Evolutionary conservation across 1,140 invertebrate genomes (phyloP).

Genomic region (Drosophila cardini): DNA sequence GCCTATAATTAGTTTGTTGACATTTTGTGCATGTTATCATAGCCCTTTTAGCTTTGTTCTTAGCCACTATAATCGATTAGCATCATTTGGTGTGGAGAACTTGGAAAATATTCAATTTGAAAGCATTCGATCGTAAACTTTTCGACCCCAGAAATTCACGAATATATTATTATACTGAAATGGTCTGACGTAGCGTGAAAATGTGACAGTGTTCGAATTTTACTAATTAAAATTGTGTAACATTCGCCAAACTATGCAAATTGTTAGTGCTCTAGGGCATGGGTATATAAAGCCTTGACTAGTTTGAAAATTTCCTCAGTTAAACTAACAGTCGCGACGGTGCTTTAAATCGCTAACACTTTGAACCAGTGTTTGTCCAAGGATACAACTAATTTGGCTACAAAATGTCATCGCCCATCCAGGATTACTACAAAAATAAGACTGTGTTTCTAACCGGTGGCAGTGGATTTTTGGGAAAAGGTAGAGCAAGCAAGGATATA

Average conservation of each 20-base stretch:
- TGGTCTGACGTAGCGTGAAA: too few species aligned
- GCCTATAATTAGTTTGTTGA: too few species aligned
- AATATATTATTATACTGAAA: too few species aligned
- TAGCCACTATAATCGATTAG: neutral
- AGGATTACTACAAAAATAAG: constrained; percentile 87
- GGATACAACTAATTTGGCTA: neutral
- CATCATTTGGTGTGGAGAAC: neutral
- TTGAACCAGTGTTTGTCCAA: neutral
- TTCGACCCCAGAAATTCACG: neutral
- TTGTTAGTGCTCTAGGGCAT: too few species aligned
- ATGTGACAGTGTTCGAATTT: too few species aligned
- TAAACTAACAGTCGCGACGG: constrained; percentile 27
- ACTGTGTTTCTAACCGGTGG: constrained; percentile 88
- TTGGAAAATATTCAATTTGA: neutral
- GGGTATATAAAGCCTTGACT: constrained; percentile 57
- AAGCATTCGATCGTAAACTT: neutral
- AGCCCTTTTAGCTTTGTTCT: neutral
- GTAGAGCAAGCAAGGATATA: constrained; percentile 55
- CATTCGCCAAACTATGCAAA: too few species aligned
- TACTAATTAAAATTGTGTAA: too few species aligned
- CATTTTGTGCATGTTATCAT: too few species aligned
- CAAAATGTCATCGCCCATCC: constrained; percentile 81
- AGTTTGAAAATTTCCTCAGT: constrained; percentile 48
- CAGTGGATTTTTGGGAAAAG: constrained; percentile 92
- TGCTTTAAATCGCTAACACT: neutral